Percentiles rank a stretch among this genome's conserved stretches.
These are phyloP conservation scores for Panagrolaimus sp. DNA, from an alignment of 1,140 invertebrate genomes.

Conservation along the genomic window DNA sequence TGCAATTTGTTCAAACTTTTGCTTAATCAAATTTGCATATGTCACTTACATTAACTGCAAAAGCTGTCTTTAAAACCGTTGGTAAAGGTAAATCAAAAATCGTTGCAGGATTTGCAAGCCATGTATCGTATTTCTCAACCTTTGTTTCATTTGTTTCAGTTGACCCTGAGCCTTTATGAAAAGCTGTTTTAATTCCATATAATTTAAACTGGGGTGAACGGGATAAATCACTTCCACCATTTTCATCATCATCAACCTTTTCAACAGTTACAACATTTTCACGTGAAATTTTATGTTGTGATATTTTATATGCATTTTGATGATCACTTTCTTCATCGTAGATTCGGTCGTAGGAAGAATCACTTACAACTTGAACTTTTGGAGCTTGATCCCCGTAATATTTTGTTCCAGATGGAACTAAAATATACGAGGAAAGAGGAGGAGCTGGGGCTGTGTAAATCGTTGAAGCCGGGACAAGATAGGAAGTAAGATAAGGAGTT, in stretches of 20 bases:
- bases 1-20: background rate
- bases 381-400: constrained; percentile 7
- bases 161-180: background rate
- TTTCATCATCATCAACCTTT: background rate
- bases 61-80: background rate
- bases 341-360: background rate
- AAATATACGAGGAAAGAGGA: background rate
- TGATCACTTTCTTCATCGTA: background rate
- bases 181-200: background rate
- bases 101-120: background rate
- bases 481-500: too few species aligned
- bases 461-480: background rate
- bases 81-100: constrained; percentile 11
- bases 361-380: background rate
- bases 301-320: background rate
- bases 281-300: background rate
- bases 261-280: constrained; percentile 1
- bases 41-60: background rate
- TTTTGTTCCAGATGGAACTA: background rate
- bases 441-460: background rate
- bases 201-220: background rate
- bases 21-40: background rate
- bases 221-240: background rate
- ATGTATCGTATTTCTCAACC: background rate
- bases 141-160: background rate